Percentiles rank a stretch among this genome's conserved stretches.
Conservation (phyloP, 2,797 vertebrate genomes). For the Fistularia tabacaria region DNA sequence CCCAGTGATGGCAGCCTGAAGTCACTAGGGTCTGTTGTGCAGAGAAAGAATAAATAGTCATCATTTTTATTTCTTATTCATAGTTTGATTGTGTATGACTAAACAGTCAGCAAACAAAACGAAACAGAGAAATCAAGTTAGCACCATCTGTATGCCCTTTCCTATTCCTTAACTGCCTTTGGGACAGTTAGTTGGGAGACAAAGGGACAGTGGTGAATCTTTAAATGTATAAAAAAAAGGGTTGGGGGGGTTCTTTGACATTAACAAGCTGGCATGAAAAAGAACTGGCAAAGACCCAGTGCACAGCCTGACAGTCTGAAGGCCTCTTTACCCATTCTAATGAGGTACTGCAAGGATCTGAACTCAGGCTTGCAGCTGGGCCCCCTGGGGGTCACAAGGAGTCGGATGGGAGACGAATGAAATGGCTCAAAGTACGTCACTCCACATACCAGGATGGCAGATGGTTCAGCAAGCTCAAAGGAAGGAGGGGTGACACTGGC, state of each 20-base stretch:
- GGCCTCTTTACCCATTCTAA: conserved; percentile 61
- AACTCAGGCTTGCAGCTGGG: conserved; percentile 27
- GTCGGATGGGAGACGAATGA: conserved; percentile 8
- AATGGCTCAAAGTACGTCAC: conserved; percentile 58
- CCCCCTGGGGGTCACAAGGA: conserved; percentile 37
- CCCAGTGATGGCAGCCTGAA: conserved; percentile 48
- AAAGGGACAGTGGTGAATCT: conserved; percentile 46
- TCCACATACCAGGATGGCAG: conserved; percentile 54
- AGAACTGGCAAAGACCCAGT: conserved; percentile 51
- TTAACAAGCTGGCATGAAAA: conserved; percentile 57
- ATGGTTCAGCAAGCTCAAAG: conserved; percentile 49
- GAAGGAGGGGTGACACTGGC: conserved; percentile 38
- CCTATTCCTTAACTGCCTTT: conserved; percentile 34
- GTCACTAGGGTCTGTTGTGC: conserved; percentile 61
- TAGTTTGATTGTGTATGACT: conserved; percentile 59
- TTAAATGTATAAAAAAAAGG: conserved; percentile 36
- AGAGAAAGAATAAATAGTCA: conserved; percentile 55
- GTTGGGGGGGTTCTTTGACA: conserved; percentile 39
- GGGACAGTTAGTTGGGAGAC: conserved; percentile 41
- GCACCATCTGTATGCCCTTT: conserved; percentile 22
- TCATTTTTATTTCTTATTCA: conserved; percentile 67
- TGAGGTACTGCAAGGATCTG: conserved; percentile 53
- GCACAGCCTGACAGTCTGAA: conserved; percentile 52
- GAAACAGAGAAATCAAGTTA: conserved; percentile 33
- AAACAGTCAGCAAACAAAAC: conserved; percentile 47